Percentiles rank a stretch among this genome's conserved stretches.
Evolutionary conservation across 2,888 invertebrate genomes (phyloP).

Genomic region (Rhingia campestris): DNA sequence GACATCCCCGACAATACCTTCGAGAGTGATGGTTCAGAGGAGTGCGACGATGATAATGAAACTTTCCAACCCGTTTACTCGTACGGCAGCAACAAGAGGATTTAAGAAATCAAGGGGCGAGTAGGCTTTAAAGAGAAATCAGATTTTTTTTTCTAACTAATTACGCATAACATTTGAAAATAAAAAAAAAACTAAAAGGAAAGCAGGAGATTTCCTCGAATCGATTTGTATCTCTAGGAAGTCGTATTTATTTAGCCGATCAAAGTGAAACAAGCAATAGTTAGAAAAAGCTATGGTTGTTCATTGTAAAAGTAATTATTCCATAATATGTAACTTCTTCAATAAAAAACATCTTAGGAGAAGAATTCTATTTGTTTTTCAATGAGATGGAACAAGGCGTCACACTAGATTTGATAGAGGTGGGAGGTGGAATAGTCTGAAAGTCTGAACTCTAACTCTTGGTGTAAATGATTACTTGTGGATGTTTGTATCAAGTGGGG

Average conservation of each 20-base stretch:
- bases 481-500: too few relatives aligned
- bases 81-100: constrained; percentile 73
- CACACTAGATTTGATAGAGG: background rate
- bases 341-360: constrained; percentile 69
- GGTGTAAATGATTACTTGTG: too few relatives aligned
- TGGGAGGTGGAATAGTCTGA: too few relatives aligned
- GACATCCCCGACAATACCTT: constrained; percentile 99
- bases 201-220: constrained; percentile 37
- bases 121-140: constrained; percentile 35
- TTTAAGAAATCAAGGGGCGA: constrained; percentile 35
- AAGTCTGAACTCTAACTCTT: too few relatives aligned
- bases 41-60: constrained; percentile 82
- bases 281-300: constrained; percentile 38
- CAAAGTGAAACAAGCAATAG: constrained; percentile 47
- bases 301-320: constrained; percentile 60
- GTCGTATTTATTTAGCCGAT: constrained; percentile 53
- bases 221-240: constrained; percentile 37
- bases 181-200: constrained; percentile 18
- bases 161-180: background rate
- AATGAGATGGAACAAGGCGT: background rate
- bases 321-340: constrained; percentile 57
- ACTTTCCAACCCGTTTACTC: constrained; percentile 82
- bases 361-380: background rate
- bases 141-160: constrained; percentile 19
- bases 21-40: constrained; percentile 97